These are phyloP conservation scores for Drosophila merina DNA, from an alignment of 2,888 invertebrate species.

Conservation along the genomic window DNA sequence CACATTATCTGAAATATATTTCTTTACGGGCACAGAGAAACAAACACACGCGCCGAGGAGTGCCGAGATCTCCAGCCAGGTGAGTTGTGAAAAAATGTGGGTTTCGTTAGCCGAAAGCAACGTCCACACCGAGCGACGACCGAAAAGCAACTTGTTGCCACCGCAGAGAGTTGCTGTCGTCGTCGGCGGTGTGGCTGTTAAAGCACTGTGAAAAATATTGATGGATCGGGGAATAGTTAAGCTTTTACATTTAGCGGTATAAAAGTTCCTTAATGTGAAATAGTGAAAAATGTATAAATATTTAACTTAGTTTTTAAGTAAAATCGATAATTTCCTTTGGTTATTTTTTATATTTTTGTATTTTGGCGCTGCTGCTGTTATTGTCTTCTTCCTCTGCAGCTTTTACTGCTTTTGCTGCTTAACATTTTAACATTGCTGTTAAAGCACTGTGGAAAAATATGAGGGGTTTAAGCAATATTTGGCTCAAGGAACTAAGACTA, in stretches of 20 bases:
- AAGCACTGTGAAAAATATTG: too few relatives aligned
- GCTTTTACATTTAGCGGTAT: too few relatives aligned
- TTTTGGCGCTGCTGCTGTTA: conserved; percentile 14
- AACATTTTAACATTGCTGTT: conserved; percentile 2
- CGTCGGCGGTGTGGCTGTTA: conserved; percentile 26
- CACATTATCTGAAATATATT: conserved; percentile 26
- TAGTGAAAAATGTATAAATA: too few relatives aligned
- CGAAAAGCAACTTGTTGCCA: conserved; percentile 57
- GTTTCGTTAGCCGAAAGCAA: conserved; percentile 8
- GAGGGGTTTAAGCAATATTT: too few relatives aligned
- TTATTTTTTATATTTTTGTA: too few relatives aligned
- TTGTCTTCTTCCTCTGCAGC: conserved; percentile 23
- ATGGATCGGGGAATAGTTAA: too few relatives aligned
- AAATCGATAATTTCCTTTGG: too few relatives aligned
- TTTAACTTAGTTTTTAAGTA: too few relatives aligned
- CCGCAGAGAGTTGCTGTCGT: conserved; percentile 36
- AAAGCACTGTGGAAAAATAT: conserved; percentile 9
- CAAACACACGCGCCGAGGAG: conserved; percentile 36
- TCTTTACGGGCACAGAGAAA: conserved; percentile 11
- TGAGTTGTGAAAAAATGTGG: background rate
- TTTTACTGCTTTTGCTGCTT: conserved; percentile 15
- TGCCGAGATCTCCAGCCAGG: conserved; percentile 11
- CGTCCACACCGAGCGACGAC: conserved; percentile 54
- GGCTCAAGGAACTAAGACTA: too few relatives aligned
- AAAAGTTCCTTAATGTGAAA: too few relatives aligned